Base-by-base conservation (phyloP, 2,888 invertebrate genomes). In the Stenolophus ochropezus region DNA sequence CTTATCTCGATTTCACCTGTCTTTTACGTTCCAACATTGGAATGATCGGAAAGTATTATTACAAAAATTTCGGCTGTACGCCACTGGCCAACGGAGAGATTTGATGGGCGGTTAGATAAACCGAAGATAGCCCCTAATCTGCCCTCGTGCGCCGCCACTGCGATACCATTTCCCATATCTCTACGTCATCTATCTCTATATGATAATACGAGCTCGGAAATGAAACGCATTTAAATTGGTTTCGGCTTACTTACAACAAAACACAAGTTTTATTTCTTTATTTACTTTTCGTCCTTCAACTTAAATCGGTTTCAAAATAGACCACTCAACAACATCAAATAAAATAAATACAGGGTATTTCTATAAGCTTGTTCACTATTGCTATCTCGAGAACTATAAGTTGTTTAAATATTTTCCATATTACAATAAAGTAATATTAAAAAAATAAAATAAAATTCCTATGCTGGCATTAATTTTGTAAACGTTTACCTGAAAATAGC, bases 201-300 rank as follows among this genome's bases (percentile, higher is more conserved):
- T 77, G 76, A 77, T 77, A 77, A 77, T 77, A 77, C 76, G 14
- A n/a, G 61, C 58, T 42, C 20, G 61, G 42, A 77, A 77, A 77
- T 77, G 76, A 77, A 76, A 58, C 76, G 58, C 61, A 77, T 77
- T 76, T 76, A 76, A 76, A 76, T 76, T 76, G 76, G 76, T 76
- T 77, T 56, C 75, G 25, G 25, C 56, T 27, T 20, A 18, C 18
- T 69, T 42, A 69, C 25, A 18, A 69, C 69, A 56, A 56, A 20
- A 56, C 21, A 21, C 21, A 11, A 0, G 1, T 20, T 56, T 56
- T 56, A 21, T 53, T 53, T 53, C 53, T 18, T 53, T 53, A 8
- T 53, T 16, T 18, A 18, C 51, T 51, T 11, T 42, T 11, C 33
- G 33, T 42, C 11, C 11, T 42, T 42, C 11, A 42, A 42, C 8